Conservation (phyloP, 1,140 invertebrate genomes). For the Magallana ariakensis region DNA sequence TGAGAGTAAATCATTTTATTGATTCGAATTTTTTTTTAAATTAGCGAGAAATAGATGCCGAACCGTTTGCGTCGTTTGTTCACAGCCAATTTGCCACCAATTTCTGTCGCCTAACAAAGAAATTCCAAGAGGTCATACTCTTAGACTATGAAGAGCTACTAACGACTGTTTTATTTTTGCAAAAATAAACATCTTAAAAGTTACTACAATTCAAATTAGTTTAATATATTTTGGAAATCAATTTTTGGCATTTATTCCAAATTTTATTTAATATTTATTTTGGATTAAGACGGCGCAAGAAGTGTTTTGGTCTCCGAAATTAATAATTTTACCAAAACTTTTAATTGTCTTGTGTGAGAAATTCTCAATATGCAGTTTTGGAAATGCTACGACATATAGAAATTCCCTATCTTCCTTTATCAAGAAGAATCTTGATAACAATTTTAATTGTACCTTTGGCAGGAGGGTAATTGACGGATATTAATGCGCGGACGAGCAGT, state of each 20-base stretch:
- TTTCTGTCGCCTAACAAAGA: background rate
- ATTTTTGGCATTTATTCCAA: background rate
- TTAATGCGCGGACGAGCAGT: slow-evolving; percentile 8
- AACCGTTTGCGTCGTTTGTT: background rate
- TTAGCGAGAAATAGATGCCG: background rate
- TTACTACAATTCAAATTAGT: slow-evolving; percentile 1
- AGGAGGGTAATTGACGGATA: slow-evolving; percentile 26
- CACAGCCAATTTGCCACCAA: slow-evolving; percentile 6
- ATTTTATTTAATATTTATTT: slow-evolving; percentile 33
- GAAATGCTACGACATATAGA: background rate
- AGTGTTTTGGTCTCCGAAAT: slow-evolving; percentile 16
- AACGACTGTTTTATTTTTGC: slow-evolving; percentile 18
- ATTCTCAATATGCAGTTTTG: slow-evolving; percentile 11
- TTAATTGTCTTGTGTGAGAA: slow-evolving; percentile 22
- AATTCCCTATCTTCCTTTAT: background rate
- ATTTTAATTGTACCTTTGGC: slow-evolving; percentile 39
- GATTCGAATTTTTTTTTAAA: slow-evolving; percentile 1
- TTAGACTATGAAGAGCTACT: background rate
- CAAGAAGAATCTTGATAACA: slow-evolving; percentile 15
- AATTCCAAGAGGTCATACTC: background rate
- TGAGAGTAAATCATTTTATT: slow-evolving; percentile 30
- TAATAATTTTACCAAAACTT: background rate
- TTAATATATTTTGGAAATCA: slow-evolving; percentile 11
- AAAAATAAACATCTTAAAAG: slow-evolving; percentile 30
- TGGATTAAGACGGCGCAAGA: background rate